Evolutionary conservation across 2,797 vertebrate genomes (phyloP), one percentile per base, ranked within the genome.

Genomic region (Protosalanx chinensis): DNA sequence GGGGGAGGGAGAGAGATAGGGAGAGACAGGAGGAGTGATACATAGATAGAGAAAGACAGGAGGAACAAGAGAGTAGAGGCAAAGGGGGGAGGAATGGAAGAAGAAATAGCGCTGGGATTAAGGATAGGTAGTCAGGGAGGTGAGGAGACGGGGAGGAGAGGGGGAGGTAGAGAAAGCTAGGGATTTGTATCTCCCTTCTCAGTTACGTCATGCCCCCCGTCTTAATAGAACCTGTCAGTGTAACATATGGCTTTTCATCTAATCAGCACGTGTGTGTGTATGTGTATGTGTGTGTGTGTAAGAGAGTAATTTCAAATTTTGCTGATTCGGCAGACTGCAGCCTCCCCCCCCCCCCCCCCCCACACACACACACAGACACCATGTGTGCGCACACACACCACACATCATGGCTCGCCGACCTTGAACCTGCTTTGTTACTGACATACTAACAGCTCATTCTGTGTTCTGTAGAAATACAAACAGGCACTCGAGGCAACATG

Each of bases 191-290:
- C 23, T 35, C 68, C 67, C 65, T 30, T 29, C 73, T 3, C 59
- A 66, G 69, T 41, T 72, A 64, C 32, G 68, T 35, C 32, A 7
- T 46, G 12, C 66, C 51, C 67, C 74, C 51, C 46, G 27, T 64
- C 13, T 57, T 76, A 68, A 80, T 53, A 78, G 66, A 70, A 60
- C 37, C 76, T 73, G 69, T 82, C 79, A 82, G 67, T 79, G 75
- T 41, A 80, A 57, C 81, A 83, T 79, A 81, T 79, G 81, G 84
- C 73, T 77, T 73, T 83, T 49, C 65, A 73, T 27, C 79, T 79
- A 72, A 82, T 83, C 78, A 82, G 81, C 83, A 81, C 58, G 20
- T 12, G n/a, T 16, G 68, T 76, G 68, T 74, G 68, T 58, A 61
- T 62, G 49, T 68, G 64, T 65, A 20, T 2, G 64, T 62, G 49